These are phyloP conservation scores for Microchrysa polita DNA, from an alignment of 2,888 invertebrate species.

Conservation along the genomic window DNA sequence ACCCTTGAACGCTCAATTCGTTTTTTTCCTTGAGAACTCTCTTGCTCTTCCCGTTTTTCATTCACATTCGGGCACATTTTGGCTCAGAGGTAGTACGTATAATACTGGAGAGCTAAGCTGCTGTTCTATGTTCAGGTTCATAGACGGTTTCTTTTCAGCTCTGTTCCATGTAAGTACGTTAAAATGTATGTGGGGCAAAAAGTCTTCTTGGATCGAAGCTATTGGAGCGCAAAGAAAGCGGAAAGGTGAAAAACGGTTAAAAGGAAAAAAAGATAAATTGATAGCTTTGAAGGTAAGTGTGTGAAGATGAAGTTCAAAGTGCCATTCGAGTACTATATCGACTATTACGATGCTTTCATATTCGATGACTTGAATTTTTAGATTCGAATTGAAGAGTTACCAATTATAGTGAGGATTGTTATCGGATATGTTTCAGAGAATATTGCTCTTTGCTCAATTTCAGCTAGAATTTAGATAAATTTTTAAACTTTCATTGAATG, in stretches of 20 bases:
- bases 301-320: conserved; percentile 41
- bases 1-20: conserved; percentile 16
- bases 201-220: conserved; percentile 4
- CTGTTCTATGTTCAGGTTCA: conserved; percentile 22
- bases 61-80: neutral
- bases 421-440: no score
- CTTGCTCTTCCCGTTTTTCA: neutral
- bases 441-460: no score
- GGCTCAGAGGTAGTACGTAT: no score
- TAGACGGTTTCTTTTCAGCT: neutral
- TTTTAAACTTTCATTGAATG: no score
- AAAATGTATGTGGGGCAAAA: neutral
- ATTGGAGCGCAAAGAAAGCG: conserved; percentile 35
- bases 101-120: no score
- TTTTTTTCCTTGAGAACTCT: conserved; percentile 16
- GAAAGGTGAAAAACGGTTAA: conserved; percentile 22
- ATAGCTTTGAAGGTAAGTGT: conserved; percentile 40
- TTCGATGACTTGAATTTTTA: conserved; percentile 25
- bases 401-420: no score
- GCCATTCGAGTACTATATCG: conserved; percentile 23
- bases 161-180: neutral
- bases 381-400: neutral
- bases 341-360: conserved; percentile 29
- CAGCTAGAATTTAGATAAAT: no score
- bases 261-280: conserved; percentile 38